Conservation (phyloP, 2,113 vertebrate genomes). For the Neotragus pygmaeus region DNA sequence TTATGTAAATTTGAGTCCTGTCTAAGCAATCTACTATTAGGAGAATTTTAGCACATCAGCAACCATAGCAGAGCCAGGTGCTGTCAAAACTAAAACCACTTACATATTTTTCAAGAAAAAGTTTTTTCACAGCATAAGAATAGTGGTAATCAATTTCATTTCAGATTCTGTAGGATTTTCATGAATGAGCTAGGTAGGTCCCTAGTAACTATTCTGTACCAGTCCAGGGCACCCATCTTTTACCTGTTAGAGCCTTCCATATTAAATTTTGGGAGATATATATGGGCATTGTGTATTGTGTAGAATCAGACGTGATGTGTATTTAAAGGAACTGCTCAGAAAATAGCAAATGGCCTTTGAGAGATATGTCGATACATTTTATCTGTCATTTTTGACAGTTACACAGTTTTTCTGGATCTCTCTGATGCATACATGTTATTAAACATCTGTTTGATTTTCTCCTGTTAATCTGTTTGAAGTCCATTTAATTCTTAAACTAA, state of each 20-base stretch:
- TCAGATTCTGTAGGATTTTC: not conserved
- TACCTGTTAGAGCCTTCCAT: not conserved
- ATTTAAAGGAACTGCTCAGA: not conserved
- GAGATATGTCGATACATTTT: not conserved
- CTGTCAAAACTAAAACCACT: not conserved
- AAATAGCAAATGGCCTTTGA: not conserved
- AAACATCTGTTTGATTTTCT: not conserved
- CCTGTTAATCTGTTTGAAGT: not conserved
- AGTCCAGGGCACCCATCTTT: not conserved
- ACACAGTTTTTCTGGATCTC: not conserved
- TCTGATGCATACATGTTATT: not conserved
- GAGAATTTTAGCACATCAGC: constrained; percentile 69
- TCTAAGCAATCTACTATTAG: constrained; percentile 66
- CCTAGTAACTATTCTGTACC: not conserved
- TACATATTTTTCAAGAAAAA: not conserved
- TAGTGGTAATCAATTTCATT: not conserved
- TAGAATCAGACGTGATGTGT: not conserved
- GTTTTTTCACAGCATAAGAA: not conserved
- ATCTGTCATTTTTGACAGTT: not conserved
- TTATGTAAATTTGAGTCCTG: constrained; percentile 59
- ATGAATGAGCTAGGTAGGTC: not conserved
- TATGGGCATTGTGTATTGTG: not conserved
- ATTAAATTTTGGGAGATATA: not conserved
- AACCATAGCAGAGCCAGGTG: constrained; percentile 28
- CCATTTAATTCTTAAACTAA: not conserved